phyloP scores from a whole-genome alignment of 2,888 invertebrate species.

The Phengaris alcon region DNA sequence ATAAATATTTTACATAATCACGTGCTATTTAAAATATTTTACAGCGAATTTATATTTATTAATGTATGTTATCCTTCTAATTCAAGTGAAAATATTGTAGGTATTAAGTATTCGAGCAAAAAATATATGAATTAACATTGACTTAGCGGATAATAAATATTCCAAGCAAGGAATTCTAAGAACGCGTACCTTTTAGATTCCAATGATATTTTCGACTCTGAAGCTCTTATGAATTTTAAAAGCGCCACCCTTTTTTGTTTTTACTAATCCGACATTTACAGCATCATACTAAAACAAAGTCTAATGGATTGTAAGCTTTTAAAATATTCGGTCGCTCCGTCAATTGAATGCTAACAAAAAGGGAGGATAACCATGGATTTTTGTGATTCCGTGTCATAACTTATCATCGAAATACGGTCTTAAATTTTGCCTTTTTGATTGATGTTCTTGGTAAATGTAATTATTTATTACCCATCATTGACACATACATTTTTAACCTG shows the following conservation, averaged over 20 bases:
- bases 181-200: conserved; percentile 16
- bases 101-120: background rate
- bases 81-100: background rate
- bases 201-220: conserved; percentile 28
- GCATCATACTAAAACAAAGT: conserved; percentile 38
- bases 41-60: background rate
- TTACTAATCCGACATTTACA: conserved; percentile 36
- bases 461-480: no score
- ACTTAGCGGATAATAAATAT: conserved; percentile 24
- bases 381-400: conserved; percentile 20
- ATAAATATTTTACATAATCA: background rate
- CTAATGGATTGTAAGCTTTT: conserved; percentile 35
- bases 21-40: background rate
- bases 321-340: conserved; percentile 18
- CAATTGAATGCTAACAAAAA: conserved; percentile 24
- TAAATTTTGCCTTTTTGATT: conserved; percentile 15
- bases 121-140: conserved; percentile 15
- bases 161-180: background rate
- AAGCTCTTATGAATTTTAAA: conserved; percentile 31
- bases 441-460: background rate
- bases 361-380: conserved; percentile 11
- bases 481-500: no score
- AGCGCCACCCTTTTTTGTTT: conserved; percentile 29
- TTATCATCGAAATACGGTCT: conserved; percentile 6
- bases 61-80: background rate